These are phyloP conservation scores for Chrysochloris asiatica DNA, from an alignment of 2,113 vertebrate genomes.

Conservation along the genomic window DNA sequence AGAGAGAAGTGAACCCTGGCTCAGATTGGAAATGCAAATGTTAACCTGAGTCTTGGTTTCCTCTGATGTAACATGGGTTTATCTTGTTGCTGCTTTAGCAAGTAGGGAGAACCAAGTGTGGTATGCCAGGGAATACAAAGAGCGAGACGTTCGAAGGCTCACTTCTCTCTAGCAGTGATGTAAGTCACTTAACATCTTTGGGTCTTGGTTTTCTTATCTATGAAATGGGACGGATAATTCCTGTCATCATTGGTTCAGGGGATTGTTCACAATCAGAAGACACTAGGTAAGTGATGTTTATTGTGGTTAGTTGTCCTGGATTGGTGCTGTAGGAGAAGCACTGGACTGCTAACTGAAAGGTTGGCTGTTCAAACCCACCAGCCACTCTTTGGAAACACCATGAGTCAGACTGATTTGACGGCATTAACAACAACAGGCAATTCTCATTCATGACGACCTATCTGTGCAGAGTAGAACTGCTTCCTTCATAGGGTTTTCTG, in stretches of 20 bases:
- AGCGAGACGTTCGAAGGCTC: neutral
- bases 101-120: neutral
- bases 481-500: neutral
- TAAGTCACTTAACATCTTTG: neutral
- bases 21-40: neutral
- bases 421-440: no score
- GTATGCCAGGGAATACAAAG: neutral
- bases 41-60: neutral
- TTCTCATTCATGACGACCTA: neutral
- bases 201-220: neutral
- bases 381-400: no score
- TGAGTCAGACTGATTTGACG: no score
- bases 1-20: neutral
- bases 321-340: no score
- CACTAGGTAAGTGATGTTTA: neutral
- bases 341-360: no score
- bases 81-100: neutral
- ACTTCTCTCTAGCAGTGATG: no score
- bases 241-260: neutral
- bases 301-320: neutral
- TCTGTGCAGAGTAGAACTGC: neutral
- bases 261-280: neutral
- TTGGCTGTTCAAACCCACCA: no score
- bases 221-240: neutral
- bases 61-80: neutral